Percentiles rank a stretch among this genome's conserved stretches.
Conservation (phyloP, 2,797 vertebrate species). For the Lates japonicus region DNA sequence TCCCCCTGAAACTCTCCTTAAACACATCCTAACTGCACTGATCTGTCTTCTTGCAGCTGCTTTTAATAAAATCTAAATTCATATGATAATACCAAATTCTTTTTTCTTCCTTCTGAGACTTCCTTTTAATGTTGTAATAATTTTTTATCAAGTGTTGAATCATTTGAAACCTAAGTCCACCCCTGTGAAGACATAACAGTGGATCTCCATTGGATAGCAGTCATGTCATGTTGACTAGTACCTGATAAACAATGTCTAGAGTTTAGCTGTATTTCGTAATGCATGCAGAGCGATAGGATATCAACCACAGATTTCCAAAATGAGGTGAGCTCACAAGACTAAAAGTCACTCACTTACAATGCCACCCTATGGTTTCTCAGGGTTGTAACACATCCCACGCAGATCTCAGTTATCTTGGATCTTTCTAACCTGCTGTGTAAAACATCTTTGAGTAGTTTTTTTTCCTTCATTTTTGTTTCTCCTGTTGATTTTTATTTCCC, state of each 20-base stretch:
- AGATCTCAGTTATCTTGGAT: not conserved
- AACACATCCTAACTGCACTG: too few species aligned
- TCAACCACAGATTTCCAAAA: not conserved
- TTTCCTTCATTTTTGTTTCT: not conserved
- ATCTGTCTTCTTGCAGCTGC: too few species aligned
- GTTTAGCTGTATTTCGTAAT: not conserved
- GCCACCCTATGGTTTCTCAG: not conserved
- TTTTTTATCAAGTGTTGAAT: too few species aligned
- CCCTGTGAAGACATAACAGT: too few species aligned
- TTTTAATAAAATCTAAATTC: too few species aligned
- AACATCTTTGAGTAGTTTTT: not conserved
- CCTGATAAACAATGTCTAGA: not conserved
- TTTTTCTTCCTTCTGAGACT: too few species aligned
- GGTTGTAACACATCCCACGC: not conserved
- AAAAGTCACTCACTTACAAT: not conserved
- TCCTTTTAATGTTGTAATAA: too few species aligned
- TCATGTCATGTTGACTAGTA: not conserved
- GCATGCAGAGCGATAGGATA: not conserved
- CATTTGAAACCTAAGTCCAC: too few species aligned
- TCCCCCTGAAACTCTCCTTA: too few species aligned
- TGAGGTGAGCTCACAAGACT: not conserved
- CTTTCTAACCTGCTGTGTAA: not conserved
- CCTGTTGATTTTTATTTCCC: constrained; percentile 18
- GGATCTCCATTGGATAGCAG: too few species aligned
- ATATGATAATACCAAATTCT: too few species aligned